A percentile compares a stretch with the other conserved stretches of the same genome.
These are phyloP conservation scores for Hyposoter dolosus DNA, from an alignment of 2,888 invertebrate species.

Conservation along the genomic window DNA sequence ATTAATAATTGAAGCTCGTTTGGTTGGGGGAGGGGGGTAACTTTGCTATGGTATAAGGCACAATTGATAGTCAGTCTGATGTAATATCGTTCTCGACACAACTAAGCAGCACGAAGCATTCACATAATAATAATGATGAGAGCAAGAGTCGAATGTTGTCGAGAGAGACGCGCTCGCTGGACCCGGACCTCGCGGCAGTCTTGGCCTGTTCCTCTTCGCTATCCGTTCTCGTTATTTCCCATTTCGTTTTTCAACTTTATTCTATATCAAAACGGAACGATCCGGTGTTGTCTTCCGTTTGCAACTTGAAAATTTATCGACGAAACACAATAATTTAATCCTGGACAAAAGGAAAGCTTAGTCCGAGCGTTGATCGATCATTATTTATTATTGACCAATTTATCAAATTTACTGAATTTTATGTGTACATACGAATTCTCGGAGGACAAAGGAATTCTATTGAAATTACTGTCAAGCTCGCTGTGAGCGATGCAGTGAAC, in stretches of 20 bases:
- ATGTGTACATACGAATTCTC: background rate
- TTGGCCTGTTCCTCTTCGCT: conserved; percentile 6
- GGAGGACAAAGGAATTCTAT: background rate
- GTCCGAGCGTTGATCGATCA: background rate
- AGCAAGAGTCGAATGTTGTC: conserved; percentile 5
- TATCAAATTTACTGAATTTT: background rate
- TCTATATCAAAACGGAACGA: background rate
- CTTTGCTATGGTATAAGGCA: conserved; percentile 45
- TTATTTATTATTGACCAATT: background rate
- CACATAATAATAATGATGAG: conserved; percentile 3
- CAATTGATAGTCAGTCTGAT: conserved; percentile 75
- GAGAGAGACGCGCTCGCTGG: conserved; percentile 17
- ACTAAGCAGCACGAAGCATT: conserved; percentile 44
- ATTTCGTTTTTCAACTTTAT: background rate
- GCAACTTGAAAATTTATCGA: background rate
- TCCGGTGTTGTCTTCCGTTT: background rate
- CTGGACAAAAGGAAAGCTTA: background rate
- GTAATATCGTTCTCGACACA: conserved; percentile 68
- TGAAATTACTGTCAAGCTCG: background rate
- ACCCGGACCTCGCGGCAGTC: background rate
- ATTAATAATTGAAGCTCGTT: conserved; percentile 65
- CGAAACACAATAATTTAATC: background rate
- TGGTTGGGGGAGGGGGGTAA: conserved; percentile 43
- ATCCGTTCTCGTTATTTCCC: conserved; percentile 15
- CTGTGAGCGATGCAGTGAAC: background rate